Base-by-base conservation (phyloP, 1,140 invertebrate genomes). In the Bacillus rossius region DNA sequence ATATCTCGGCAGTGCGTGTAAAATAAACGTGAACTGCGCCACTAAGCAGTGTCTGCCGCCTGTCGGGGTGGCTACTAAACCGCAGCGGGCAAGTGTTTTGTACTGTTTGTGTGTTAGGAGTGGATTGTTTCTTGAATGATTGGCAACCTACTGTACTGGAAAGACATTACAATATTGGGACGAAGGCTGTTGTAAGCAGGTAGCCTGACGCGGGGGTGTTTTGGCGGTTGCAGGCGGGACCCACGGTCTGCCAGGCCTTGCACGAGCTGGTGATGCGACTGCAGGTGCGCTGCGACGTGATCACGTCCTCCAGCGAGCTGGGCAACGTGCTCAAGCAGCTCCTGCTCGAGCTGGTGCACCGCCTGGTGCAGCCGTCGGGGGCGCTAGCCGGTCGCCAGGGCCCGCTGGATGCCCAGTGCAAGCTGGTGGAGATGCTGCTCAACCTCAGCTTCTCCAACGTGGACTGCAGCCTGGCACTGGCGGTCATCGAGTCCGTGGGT, bases 341-440 rank as follows among this genome's bases (percentile, higher is more conserved):
- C 2, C 69, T 91, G 20, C 68, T 92, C 7, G 84, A 83, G 69
- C 76, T 91, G 8, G 79, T 91, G 2, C 81, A 88, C 59, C 81
- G 85, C 64, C 70, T 92, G n/a, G 77, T 86, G 1, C 80, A 84
- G 65, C 82, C 84, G 5, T 77, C 82, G 10, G 89, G 89, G 20
- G 82, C 88, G 5, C 81, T 92, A 17, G 79, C 83, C 22, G 77
- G 79, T 23, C 79, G 82, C 56, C 80, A 84, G 60, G 90, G 90
- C n/a, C 89, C 90, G 14, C 73, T 92, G 7, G 91, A 93, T 77
- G 89, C 87, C 1, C 89, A 92, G 68, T 86, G 83, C 66, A 84
- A 84, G 64, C 75, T 92, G 42, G 75, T 91, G 38, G 83, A 84
- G 14, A 81, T 84, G 22, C 69, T 90, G 25, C 67, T 86, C 0